phyloP scores from a whole-genome alignment of 2,113 vertebrate species.

The Todiramphus saurophagus region DNA sequence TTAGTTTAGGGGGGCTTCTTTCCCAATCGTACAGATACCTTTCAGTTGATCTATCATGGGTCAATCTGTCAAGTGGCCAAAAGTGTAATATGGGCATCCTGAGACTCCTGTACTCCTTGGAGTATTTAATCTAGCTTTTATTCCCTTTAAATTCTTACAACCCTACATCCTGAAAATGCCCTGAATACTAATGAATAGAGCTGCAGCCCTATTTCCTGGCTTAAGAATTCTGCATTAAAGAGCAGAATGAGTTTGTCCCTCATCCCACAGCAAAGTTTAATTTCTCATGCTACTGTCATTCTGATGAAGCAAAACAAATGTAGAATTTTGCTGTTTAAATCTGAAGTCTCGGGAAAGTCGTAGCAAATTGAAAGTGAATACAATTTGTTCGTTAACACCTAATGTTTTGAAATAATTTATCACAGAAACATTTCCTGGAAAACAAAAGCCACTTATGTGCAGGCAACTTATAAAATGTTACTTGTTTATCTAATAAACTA shows the following conservation, averaged over 20 bases:
- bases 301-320: conserved; percentile 56
- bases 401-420: conserved; percentile 72
- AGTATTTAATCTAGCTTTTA: neutral
- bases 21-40: neutral
- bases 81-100: neutral
- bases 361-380: conserved; percentile 66
- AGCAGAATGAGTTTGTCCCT: conserved; percentile 8
- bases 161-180: neutral
- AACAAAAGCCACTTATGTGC: conserved; percentile 65
- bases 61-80: neutral
- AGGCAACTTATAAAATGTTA: conserved; percentile 74
- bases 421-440: conserved; percentile 69
- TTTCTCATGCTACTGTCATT: conserved; percentile 57
- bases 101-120: neutral
- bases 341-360: conserved; percentile 51
- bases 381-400: conserved; percentile 70
- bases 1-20: neutral
- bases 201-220: neutral
- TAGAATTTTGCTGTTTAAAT: conserved; percentile 60
- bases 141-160: neutral
- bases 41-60: neutral
- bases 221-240: conserved; percentile 44
- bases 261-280: conserved; percentile 52
- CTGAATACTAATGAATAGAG: conserved; percentile 41
- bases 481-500: conserved; percentile 82